Evolutionary conservation across 2,113 vertebrate genomes (phyloP).

Genomic region (human): GRCh38 chr4:38963001-38963500

Average conservation of each 20-base stretch:
- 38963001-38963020: not conserved
- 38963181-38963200: not conserved
- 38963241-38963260: not conserved
- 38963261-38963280: not conserved
- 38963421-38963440: not conserved
- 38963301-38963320: not conserved
- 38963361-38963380: not conserved
- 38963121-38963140: not conserved
- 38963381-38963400: not conserved
- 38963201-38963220: not conserved
- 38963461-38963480: not conserved
- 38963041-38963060: not conserved
- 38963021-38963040: not conserved
- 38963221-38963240: not conserved
- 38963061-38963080: not conserved
- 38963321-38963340: not conserved
- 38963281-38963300: not conserved
- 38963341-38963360: not conserved
- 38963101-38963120: not conserved
- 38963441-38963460: not conserved
- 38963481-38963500: not conserved
- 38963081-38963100: not conserved
- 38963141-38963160: not conserved
- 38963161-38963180: not conserved
- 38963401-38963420: not conserved